Percentiles rank a stretch among this genome's conserved stretches.
These are phyloP conservation scores for Tor tambroides DNA, from an alignment of 2,113 vertebrate species.

Conservation along the genomic window DNA sequence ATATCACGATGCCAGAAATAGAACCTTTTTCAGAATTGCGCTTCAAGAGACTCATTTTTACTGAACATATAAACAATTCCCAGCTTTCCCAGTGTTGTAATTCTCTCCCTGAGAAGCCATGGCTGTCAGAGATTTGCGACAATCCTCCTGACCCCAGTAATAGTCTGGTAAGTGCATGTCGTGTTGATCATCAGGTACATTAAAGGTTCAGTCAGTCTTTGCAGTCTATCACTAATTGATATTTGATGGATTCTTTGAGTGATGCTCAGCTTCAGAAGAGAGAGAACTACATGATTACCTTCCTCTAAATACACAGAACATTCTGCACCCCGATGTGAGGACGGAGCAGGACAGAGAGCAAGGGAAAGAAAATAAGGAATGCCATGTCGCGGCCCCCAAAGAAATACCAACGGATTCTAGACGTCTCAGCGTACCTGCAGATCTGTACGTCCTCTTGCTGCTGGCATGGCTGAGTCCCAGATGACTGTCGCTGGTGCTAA, in stretches of 20 bases:
- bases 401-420: background rate
- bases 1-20: background rate
- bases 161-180: constrained; percentile 48
- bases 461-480: constrained; percentile 45
- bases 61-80: background rate
- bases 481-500: background rate
- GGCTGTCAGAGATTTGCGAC: constrained; percentile 36
- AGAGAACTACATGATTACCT: constrained; percentile 37
- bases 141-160: constrained; percentile 44
- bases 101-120: constrained; percentile 17
- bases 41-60: background rate
- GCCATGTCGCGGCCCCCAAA: background rate
- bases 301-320: constrained; percentile 56
- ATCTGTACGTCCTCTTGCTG: constrained; percentile 45
- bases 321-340: constrained; percentile 55
- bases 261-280: constrained; percentile 14
- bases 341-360: constrained; percentile 20
- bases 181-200: constrained; percentile 52
- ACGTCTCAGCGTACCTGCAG: constrained; percentile 54
- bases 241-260: constrained; percentile 49
- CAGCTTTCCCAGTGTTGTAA: background rate
- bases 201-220: constrained; percentile 42
- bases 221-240: constrained; percentile 59
- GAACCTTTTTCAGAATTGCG: background rate
- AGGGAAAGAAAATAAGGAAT: constrained; percentile 10